Evolutionary conservation across 1,140 invertebrate genomes (phyloP), one percentile per base, ranked within the genome.

Genomic region (Megalonaias nervosa): DNA sequence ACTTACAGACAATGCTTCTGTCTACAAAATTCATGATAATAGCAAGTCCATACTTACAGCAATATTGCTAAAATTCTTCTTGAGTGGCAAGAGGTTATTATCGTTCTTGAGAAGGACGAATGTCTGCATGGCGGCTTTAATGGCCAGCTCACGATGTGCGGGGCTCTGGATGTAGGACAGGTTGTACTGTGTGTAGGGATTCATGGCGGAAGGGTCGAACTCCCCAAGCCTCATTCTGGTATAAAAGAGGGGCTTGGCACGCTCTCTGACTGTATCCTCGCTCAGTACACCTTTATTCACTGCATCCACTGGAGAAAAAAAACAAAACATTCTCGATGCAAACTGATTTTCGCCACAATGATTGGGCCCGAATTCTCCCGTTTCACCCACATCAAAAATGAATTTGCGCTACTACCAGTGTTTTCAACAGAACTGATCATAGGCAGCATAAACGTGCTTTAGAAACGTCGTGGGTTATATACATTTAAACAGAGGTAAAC

Each of bases 91-190:
- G 26, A 90, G 78, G 1, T 77, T 67, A 23, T 86, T 68, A 6
- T 55, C 61, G 70, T 90, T 90, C 72, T 90, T 89, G 61, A 90
- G 80, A 15, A 90, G 77, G 16, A 90, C 88, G 78, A 90, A 90
- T 11, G 83, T 82, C 79, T 88, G 82, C 71, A 86, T 84, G 16
- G 89, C 89, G 59, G 85, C 83, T 59, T 73, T 68, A 11, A 88
- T n/a, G 38, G 87, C 70, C 1, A 90, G 84, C 64, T 75, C 16
- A 21, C 86, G 67, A 68, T 90, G 89, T 19, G 67, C 65, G 17
- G 67, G 61, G 77, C 83, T 85, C 74, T 90, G 86, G 19, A 90
- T 80, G 14, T 85, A 77, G 12, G 76, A 73, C 58, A 78, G 23
- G 48, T 78, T 78, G 57, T 78, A 78, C 38, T 73, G 70, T 1